Conservation (phyloP, 2,113 vertebrate genomes). For the Pyxicephalus adspersus region DNA sequence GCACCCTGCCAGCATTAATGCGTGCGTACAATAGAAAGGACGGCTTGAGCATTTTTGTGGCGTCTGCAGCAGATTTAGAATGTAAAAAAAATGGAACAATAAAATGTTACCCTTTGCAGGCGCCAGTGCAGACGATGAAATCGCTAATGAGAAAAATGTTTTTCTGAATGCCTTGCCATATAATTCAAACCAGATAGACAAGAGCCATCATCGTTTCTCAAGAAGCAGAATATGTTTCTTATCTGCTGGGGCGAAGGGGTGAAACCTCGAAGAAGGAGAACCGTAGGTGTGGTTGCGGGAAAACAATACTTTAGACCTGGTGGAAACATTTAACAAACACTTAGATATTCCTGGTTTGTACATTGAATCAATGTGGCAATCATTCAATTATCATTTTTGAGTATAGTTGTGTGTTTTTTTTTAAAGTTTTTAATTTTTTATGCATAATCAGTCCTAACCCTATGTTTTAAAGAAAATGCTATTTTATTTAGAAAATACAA, state of each 20-base stretch:
- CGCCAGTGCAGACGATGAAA: conserved; percentile 56
- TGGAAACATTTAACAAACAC: conserved; percentile 24
- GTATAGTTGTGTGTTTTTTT: neutral
- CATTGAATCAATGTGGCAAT: neutral
- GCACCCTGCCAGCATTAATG: conserved; percentile 38
- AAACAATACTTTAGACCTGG: conserved; percentile 34
- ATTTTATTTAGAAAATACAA: too few relatives aligned
- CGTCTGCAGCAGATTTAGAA: conserved; percentile 57
- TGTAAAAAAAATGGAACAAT: conserved; percentile 58
- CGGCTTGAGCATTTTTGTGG: conserved; percentile 58
- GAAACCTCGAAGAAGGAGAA: conserved; percentile 19
- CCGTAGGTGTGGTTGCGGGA: conserved; percentile 38
- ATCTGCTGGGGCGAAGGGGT: conserved; percentile 12
- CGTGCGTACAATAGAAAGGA: conserved; percentile 26
- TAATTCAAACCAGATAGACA: conserved; percentile 62
- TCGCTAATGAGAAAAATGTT: conserved; percentile 57
- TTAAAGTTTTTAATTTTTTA: neutral
- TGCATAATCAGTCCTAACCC: too few relatives aligned
- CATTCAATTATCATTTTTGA: neutral
- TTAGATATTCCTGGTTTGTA: neutral
- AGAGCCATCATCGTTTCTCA: conserved; percentile 26
- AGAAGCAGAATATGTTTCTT: neutral
- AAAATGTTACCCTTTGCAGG: conserved; percentile 62
- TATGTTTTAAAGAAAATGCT: too few relatives aligned
- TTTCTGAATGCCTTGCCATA: conserved; percentile 38